Base-by-base conservation (phyloP, 2,888 invertebrate genomes). In the Drosophila meridiana region DNA sequence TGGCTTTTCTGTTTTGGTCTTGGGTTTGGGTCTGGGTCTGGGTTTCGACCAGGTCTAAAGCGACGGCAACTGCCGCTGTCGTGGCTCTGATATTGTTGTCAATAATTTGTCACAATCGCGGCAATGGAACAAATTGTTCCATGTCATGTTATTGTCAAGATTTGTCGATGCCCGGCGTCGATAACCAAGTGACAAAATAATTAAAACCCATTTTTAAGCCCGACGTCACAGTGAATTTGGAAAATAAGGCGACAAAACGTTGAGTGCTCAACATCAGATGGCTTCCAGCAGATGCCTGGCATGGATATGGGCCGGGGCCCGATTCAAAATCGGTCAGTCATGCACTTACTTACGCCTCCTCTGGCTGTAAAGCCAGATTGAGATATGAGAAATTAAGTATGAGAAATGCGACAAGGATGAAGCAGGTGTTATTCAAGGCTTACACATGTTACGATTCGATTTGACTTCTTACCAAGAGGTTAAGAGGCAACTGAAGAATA, bases 51-150 rank as follows among this genome's bases (percentile, higher is more conserved):
- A 47, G 77, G 67, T 52, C 64, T 43, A 55, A 65, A 69, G 53
- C 68, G 50, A 50, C 43, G 65, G 53, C 59, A 45, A 11, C 42
- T 36, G 30, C 69, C 57, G 67, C 43, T 52, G 57, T 50, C 50
- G 32, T 62, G 45, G n/a, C 45, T 20, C 47, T 63, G 83, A 82
- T 86, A 85, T 82, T 85, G 81, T 91, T 91, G 91, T 91, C 88
- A 90, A 91, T 90, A 91, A 91, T 91, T 91, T 91, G 91, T 92
- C 91, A 92, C 91, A 90, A 90, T 86, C 87, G 86, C 88, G 84
- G 83, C 90, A 89, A 82, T 83, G 83, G 69, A 77, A 80, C 85
- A 85, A 87, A 91, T 90, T 91, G 87, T 91, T 88, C 78, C 83
- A 83, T 88, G 91, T 91, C 91, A 91, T 91, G 91, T 90, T 85